Base-by-base conservation (phyloP, 2,797 vertebrate species). In the Pseudotriccus pelzelni region DNA sequence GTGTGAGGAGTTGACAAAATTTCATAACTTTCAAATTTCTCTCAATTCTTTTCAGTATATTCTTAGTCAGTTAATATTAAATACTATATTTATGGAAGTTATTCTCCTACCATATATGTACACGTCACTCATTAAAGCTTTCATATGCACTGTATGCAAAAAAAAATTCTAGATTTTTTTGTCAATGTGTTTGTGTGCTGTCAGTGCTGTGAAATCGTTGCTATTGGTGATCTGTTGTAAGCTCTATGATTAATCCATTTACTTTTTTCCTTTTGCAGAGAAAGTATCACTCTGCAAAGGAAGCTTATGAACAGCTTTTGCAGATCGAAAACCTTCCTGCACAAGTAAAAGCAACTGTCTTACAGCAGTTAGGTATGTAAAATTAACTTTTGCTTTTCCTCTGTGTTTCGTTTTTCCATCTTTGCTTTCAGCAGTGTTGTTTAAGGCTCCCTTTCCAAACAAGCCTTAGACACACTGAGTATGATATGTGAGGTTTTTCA, bases 281-380 rank as follows among this genome's bases (percentile, higher is more conserved):
- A 98, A 99, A 99, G 97, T 99, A 99, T 98, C 98, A 99, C 97
- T 98, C 98, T 95, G 99, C 99, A 96, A 99, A 99, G 97, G 99
- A 99, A 98, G 99, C 99, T 68, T 99, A 99, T 97, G 99, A 99
- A 97, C 99, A 98, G 98, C 99, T 99, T 97, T 96, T 99, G 97
- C 99, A 99, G 98, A 98, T 98, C 17, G 99, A 99, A 96, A 98
- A 99, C 98, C 99, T 99, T 98, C 98, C 99, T 98, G 98, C 98
- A 97, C 99, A 99, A 98, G 99, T 99, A 98, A 99, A 99, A 98
- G 99, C 99, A 91, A 99, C 99, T 95, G 98, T 99, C 88, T 98
- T 99, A 97, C 99, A 99, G 98, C 99, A 99, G 97, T 98, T 99
- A 96, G 99, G 99, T 99, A 98, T 98, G 99, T 98, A 97, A 92